Conservation (phyloP, 2,113 vertebrate genomes). For the Hemibagrus wyckioides region DNA sequence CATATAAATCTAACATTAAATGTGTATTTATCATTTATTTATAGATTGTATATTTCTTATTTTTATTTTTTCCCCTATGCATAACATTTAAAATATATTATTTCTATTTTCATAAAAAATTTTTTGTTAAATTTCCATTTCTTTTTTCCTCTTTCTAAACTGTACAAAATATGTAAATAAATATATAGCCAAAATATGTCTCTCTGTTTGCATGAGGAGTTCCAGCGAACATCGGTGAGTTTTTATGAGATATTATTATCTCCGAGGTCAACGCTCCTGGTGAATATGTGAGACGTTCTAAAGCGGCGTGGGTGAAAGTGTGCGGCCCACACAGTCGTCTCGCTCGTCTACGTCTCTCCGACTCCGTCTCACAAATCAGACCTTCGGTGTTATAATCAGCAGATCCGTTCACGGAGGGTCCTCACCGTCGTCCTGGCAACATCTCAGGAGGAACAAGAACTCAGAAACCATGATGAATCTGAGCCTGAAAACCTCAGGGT, state of each 20-base stretch:
- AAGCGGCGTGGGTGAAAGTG: not conserved
- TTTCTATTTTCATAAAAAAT: too few species aligned
- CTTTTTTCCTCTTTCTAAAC: too few species aligned
- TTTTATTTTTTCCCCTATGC: too few species aligned
- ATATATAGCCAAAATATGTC: too few species aligned
- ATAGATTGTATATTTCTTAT: too few species aligned
- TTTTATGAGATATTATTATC: not conserved
- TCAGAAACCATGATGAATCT: not conserved
- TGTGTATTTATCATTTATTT: too few species aligned
- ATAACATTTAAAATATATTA: too few species aligned
- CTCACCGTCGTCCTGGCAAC: slow-evolving; percentile 19
- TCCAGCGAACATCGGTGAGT: not conserved
- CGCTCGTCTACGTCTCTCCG: not conserved
- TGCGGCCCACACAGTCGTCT: not conserved
- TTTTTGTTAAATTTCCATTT: too few species aligned
- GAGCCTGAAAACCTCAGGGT: not conserved
- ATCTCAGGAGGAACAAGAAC: not conserved
- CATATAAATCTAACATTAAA: too few species aligned
- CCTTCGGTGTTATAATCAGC: not conserved
- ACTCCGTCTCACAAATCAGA: not conserved
- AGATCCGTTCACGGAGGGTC: not conserved
- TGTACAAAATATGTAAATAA: not conserved
- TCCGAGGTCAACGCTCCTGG: not conserved
- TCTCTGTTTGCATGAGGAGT: not conserved
- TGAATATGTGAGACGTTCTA: not conserved